A percentile compares a stretch with the other conserved stretches of the same genome.
These are phyloP conservation scores for Myotis pilosus DNA, from an alignment of 2,797 vertebrate species.

Conservation along the genomic window DNA sequence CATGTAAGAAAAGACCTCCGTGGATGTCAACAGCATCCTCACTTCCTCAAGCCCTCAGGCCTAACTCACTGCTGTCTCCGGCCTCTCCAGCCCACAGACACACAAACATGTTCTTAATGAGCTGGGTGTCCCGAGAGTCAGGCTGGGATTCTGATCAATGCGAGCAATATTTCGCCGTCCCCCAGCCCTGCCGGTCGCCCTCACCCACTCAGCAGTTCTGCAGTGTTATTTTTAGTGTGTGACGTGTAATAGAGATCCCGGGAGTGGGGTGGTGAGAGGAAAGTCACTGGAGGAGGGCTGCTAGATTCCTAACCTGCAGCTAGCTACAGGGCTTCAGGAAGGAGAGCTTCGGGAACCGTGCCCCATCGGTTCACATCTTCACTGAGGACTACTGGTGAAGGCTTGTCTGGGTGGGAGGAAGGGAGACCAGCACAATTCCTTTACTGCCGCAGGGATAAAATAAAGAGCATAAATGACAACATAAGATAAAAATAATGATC, in stretches of 20 bases:
- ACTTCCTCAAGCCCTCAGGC: neutral
- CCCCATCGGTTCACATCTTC: rapidly evolving
- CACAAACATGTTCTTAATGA: conserved; percentile 59
- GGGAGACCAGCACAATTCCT: neutral
- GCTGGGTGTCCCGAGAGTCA: neutral
- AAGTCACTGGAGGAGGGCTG: conserved; percentile 24
- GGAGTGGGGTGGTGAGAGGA: conserved; percentile 49
- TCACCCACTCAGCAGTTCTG: conserved; percentile 39
- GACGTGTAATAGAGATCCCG: conserved; percentile 65
- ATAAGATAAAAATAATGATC: conserved; percentile 23
- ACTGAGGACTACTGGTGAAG: neutral
- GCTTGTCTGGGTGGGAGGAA: neutral
- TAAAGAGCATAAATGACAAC: neutral
- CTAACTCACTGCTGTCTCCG: neutral
- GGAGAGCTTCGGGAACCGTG: rapidly evolving
- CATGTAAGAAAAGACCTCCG: neutral
- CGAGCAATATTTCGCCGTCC: conserved; percentile 51
- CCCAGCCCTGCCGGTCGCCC: neutral
- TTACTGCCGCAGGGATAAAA: neutral
- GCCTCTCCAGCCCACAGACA: neutral
- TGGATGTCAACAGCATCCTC: neutral
- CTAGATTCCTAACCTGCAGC: conserved; percentile 36
- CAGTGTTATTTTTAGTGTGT: conserved; percentile 67
- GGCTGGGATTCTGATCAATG: conserved; percentile 52
- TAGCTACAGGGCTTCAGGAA: neutral